Evolutionary conservation across 2,888 invertebrate species (phyloP).

Genomic region (Ecdyonurus torrentis): DNA sequence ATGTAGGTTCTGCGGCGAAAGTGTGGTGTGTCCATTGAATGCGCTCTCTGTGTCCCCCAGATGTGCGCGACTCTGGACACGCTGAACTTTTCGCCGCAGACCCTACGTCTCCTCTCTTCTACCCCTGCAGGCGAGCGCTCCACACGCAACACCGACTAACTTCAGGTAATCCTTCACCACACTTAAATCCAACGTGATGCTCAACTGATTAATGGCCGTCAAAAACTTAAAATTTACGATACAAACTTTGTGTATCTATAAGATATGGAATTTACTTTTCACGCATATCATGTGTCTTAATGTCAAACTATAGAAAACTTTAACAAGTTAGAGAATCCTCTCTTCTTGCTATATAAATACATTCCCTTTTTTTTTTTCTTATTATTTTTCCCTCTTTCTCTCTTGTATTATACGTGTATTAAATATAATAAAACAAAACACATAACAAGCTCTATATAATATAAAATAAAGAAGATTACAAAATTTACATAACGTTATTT

Average conservation of each 20-base stretch:
- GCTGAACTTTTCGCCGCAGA: constrained; percentile 11
- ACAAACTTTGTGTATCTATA: too few species aligned
- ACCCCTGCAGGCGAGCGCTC: not conserved
- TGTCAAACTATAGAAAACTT: not conserved
- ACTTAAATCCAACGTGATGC: not conserved
- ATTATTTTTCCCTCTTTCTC: too few species aligned
- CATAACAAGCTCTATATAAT: too few species aligned
- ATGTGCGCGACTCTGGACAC: constrained; percentile 13
- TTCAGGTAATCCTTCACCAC: not conserved
- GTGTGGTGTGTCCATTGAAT: constrained; percentile 3
- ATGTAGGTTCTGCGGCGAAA: constrained; percentile 5
- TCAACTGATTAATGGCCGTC: not conserved
- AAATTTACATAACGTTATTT: not conserved
- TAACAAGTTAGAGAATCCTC: not conserved
- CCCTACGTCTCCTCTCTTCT: not conserved
- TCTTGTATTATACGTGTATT: too few species aligned
- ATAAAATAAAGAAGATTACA: too few species aligned
- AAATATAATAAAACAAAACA: too few species aligned
- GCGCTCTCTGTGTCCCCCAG: constrained; percentile 10
- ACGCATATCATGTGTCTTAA: not conserved
- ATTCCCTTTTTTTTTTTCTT: not conserved
- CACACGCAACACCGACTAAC: not conserved
- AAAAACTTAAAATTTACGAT: not conserved
- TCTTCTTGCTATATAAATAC: not conserved
- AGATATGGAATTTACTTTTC: not conserved